Base-by-base conservation (phyloP, 2,888 invertebrate genomes). In the Ochropleura plecta region DNA sequence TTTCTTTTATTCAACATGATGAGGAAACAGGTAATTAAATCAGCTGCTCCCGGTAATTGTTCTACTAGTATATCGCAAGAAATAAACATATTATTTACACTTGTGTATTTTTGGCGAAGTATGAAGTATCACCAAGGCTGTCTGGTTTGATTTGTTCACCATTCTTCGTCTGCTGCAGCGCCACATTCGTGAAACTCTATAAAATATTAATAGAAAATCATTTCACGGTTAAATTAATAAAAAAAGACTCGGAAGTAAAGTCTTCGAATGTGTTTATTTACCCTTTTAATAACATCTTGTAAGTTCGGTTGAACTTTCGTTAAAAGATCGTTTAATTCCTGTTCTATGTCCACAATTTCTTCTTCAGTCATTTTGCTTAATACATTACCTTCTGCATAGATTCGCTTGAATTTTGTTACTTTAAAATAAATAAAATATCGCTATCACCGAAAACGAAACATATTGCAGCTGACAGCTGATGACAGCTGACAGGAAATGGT, bases 131-230 rank as follows among this genome's bases (percentile, higher is more conserved):
- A 79, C 97, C 96, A 81, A 97, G 87, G 30, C 88, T 90, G 81
- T 97, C 96, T 16, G 94, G 90, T 88, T 95, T 96, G 48, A 92
- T 86, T 84, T 97, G 94, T 84, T 95, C 96, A 62, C 95, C 95
- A 92, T 95, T 96, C 84, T 94, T 96, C 60, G 95, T 95, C 83
- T 95, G 96, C 84, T 97, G 96, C 59, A 97, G 90, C 20, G 95
- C 97, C 83, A 97, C 97, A 89, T 97, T 97, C 68, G 97, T 97
- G 82, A 97, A 97, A 85, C 97, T 97, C 97, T 97, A 90, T 7
- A 94, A 93, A 59, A 60, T 4, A 53, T 70, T 62, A 30, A 44
- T 3, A 64, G 42, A 7, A 44, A 68, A 73, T 73, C 1, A 72
- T 42, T 44, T 30, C 30, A 60, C 9, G 49, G 53, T 63, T 18